These are phyloP conservation scores for Vollenhovia emeryi DNA, from an alignment of 1,140 invertebrate species.

Conservation along the genomic window DNA sequence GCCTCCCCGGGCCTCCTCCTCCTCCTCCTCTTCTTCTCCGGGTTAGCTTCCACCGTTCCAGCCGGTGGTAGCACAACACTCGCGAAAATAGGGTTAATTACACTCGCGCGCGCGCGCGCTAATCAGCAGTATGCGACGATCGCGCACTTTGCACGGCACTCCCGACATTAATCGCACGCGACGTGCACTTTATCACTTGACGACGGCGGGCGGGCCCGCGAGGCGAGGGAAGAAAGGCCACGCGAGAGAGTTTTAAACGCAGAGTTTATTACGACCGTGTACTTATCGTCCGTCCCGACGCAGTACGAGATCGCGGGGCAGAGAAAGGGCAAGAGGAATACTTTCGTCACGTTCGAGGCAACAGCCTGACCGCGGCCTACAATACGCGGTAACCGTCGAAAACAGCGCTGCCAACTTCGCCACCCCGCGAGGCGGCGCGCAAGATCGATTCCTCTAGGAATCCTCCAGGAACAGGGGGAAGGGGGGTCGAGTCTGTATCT, in stretches of 20 bases:
- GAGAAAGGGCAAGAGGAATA: too few species aligned
- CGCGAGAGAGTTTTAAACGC: not conserved
- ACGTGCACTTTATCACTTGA: constrained; percentile 5
- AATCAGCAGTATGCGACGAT: not conserved
- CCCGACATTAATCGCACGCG: constrained; percentile 1
- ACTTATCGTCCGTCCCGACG: not conserved
- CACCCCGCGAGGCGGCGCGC: too few species aligned
- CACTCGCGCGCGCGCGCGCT: not conserved
- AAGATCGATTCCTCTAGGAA: too few species aligned
- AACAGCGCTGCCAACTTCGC: not conserved
- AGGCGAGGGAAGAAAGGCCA: not conserved
- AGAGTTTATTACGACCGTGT: not conserved
- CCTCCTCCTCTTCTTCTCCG: not conserved
- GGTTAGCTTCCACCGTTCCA: not conserved
- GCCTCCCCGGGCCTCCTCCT: too few species aligned
- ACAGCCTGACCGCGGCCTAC: too few species aligned
- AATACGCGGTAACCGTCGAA: too few species aligned
- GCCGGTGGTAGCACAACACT: not conserved
- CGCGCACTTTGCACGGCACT: constrained; percentile 2
- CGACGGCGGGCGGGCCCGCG: not conserved
- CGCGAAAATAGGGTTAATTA: constrained; percentile 5
- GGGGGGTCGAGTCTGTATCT: too few species aligned
- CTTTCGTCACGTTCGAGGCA: too few species aligned
- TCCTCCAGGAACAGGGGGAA: too few species aligned
- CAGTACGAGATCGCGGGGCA: too few species aligned